Evolutionary conservation across 2,113 vertebrate genomes (phyloP).

Genomic region (Rhagologus leucostigma): DNA sequence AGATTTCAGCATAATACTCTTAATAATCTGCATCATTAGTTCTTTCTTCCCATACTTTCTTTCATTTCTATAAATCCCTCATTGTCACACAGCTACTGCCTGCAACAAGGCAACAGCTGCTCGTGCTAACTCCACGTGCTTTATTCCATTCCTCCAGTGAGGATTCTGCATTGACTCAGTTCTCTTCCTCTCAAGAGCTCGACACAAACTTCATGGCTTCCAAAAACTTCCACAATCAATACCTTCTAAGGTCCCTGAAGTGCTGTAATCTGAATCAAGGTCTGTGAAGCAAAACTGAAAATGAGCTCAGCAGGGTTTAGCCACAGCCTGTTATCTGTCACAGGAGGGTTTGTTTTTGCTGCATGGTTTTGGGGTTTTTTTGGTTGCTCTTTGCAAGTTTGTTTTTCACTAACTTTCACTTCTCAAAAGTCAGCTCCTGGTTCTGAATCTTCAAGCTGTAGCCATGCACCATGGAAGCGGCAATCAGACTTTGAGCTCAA

Average conservation of each 20-base stretch:
- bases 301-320: conserved; percentile 49
- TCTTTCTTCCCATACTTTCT: background rate
- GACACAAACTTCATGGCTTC: conserved; percentile 2
- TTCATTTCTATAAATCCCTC: background rate
- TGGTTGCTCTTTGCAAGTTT: background rate
- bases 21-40: background rate
- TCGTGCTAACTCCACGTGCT: background rate
- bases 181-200: background rate
- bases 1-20: background rate
- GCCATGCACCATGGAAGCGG: fast-evolving
- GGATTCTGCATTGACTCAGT: background rate
- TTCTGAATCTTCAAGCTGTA: background rate
- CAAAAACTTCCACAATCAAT: conserved; percentile 47
- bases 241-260: conserved; percentile 11
- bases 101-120: background rate
- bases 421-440: background rate
- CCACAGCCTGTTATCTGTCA: conserved; percentile 36
- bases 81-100: background rate
- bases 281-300: conserved; percentile 61
- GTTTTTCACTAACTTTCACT: background rate
- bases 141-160: background rate
- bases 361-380: background rate
- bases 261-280: conserved; percentile 51
- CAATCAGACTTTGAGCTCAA: background rate
- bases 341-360: background rate